phyloP scores from a whole-genome alignment of 92 coral and sea anemone genomes.

The Siderastrea siderea region DNA sequence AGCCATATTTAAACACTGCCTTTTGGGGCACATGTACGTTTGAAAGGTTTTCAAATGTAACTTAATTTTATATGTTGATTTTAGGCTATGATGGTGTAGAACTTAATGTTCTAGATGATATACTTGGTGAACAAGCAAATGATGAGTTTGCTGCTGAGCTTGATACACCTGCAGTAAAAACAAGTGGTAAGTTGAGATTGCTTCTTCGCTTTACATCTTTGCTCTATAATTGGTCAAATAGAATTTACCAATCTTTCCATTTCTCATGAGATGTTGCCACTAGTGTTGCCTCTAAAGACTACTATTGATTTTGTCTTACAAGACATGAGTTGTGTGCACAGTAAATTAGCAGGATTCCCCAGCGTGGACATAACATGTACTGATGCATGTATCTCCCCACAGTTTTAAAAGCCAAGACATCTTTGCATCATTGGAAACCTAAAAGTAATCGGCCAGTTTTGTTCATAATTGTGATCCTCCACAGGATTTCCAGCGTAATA shows the following conservation, averaged over 20 bases:
- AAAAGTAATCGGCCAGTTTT: too few relatives aligned
- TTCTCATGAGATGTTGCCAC: background rate
- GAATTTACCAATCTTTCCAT: background rate
- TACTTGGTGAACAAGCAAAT: constrained; percentile 94
- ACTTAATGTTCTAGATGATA: constrained; percentile 95
- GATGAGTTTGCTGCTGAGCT: constrained; percentile 98
- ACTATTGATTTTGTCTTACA: too few relatives aligned
- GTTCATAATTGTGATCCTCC: too few relatives aligned
- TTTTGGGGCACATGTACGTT: background rate
- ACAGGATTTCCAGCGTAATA: too few relatives aligned
- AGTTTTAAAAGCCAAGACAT: too few relatives aligned
- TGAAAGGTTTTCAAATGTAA: background rate
- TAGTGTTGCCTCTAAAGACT: too few relatives aligned
- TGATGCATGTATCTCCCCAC: too few relatives aligned
- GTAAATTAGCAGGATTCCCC: too few relatives aligned
- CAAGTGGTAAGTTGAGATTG: constrained; percentile 40
- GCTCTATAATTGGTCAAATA: background rate
- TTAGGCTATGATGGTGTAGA: constrained; percentile 89
- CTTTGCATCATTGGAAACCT: too few relatives aligned
- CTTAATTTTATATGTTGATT: background rate
- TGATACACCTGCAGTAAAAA: constrained; percentile 73
- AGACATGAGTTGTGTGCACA: too few relatives aligned
- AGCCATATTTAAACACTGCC: too few relatives aligned
- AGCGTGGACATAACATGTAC: too few relatives aligned
- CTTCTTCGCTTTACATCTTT: background rate